These are phyloP conservation scores for Luehdorfia chinensis DNA, from an alignment of 1,140 invertebrate species.

Conservation along the genomic window DNA sequence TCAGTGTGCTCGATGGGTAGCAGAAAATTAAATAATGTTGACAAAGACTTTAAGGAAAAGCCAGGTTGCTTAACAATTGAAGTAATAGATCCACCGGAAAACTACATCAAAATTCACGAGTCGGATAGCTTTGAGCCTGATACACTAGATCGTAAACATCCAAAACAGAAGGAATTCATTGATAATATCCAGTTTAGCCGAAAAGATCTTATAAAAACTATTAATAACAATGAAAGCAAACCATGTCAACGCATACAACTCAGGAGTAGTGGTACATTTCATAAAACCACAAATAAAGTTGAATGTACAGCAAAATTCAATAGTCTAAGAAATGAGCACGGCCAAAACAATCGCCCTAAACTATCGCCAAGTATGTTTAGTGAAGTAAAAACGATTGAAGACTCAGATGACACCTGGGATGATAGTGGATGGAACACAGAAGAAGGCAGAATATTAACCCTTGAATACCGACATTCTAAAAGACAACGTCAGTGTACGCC, in stretches of 20 bases:
- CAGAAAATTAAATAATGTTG: constrained; percentile 57
- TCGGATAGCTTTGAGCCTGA: constrained; percentile 90
- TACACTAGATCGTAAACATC: constrained; percentile 88
- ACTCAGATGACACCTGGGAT: constrained; percentile 43
- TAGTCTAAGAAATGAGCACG: constrained; percentile 85
- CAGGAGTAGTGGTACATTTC: constrained; percentile 80
- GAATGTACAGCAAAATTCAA: constrained; percentile 77
- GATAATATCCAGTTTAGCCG: constrained; percentile 57
- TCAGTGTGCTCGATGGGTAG: constrained; percentile 81
- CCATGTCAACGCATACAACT: constrained; percentile 75
- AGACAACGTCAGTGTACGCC: constrained; percentile 79
- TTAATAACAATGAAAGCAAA: constrained; percentile 79
- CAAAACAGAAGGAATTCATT: constrained; percentile 73
- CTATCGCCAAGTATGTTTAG: constrained; percentile 39
- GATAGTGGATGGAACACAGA: constrained; percentile 66
- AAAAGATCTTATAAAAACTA: constrained; percentile 65
- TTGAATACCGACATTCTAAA: constrained; percentile 82
- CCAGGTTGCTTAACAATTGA: constrained; percentile 87
- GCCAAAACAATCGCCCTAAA: constrained; percentile 73
- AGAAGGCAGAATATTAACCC: constrained; percentile 78
- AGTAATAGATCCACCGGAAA: constrained; percentile 84
- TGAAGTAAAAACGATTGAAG: constrained; percentile 37
- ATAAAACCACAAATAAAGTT: constrained; percentile 62
- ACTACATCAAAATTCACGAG: constrained; percentile 83
- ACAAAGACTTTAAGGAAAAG: constrained; percentile 77